Conservation (phyloP, 2,797 vertebrate genomes). For the Galaxias olidus region DNA sequence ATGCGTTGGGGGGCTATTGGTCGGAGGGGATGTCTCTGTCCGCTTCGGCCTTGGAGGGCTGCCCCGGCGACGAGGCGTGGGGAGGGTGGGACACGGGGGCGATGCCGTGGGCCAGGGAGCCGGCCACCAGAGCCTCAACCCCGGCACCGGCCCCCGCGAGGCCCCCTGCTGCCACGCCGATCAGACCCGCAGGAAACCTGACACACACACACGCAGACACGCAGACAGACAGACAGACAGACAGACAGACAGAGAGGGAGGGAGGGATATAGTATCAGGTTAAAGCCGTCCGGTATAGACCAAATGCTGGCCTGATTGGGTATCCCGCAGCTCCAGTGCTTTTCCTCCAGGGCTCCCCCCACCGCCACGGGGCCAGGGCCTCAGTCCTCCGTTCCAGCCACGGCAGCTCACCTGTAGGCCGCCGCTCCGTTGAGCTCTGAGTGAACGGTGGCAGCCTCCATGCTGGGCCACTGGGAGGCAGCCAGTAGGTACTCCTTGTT, state of each 20-base stretch:
- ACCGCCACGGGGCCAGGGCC: not conserved
- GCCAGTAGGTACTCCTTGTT: slow-evolving; percentile 95
- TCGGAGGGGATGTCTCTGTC: slow-evolving; percentile 96
- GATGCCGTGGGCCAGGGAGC: slow-evolving; percentile 81
- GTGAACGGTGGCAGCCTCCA: slow-evolving; percentile 88
- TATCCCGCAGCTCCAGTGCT: too few relatives aligned
- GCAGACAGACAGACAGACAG: not conserved
- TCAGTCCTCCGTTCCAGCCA: not conserved
- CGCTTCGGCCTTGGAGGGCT: slow-evolving; percentile 88
- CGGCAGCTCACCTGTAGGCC: slow-evolving; percentile 80
- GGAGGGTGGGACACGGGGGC: slow-evolving; percentile 86
- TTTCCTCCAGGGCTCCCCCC: not conserved
- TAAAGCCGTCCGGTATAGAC: not conserved
- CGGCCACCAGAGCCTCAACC: slow-evolving; percentile 87
- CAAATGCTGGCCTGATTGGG: too few relatives aligned
- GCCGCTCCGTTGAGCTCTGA: slow-evolving; percentile 89
- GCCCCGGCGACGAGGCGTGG: slow-evolving; percentile 88
- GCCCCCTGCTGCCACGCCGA: slow-evolving; percentile 84
- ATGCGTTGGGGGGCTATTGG: slow-evolving; percentile 86
- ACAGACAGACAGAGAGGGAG: not conserved
- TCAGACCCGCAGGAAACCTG: slow-evolving; percentile 88
- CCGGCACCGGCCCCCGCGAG: slow-evolving; percentile 80
- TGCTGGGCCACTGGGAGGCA: slow-evolving; percentile 89
- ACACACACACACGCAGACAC: slow-evolving; percentile 30
- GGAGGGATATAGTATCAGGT: not conserved